Conservation (phyloP, 2,797 vertebrate species). For the Gymnodraco acuticeps region DNA sequence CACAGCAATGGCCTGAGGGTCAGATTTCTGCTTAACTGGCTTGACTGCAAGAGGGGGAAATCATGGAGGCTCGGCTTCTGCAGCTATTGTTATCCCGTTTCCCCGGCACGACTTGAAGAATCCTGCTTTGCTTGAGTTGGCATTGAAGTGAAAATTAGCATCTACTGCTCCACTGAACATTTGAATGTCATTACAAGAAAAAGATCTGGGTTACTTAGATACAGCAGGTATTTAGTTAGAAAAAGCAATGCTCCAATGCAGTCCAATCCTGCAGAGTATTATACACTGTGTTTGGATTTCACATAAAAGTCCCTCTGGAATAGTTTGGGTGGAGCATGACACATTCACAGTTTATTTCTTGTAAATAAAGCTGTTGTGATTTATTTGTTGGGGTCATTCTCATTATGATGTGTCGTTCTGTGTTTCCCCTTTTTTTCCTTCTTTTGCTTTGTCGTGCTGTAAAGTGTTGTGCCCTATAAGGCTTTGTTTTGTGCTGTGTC, state of each 20-base stretch:
- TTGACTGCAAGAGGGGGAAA: slow-evolving; percentile 14
- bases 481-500: slow-evolving; percentile 40
- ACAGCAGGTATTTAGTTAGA: slow-evolving; percentile 47
- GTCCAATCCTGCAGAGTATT: neutral
- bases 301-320: neutral
- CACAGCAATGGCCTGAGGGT: slow-evolving; percentile 17
- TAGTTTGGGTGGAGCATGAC: neutral
- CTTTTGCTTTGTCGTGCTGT: slow-evolving; percentile 56
- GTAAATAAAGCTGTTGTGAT: slow-evolving; percentile 2
- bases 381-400: slow-evolving; percentile 33
- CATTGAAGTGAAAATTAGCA: slow-evolving; percentile 56
- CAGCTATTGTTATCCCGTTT: slow-evolving; percentile 28
- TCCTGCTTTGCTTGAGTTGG: slow-evolving; percentile 54
- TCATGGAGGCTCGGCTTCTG: slow-evolving; percentile 7
- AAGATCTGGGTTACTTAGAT: slow-evolving; percentile 60
- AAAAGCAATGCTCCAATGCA: neutral
- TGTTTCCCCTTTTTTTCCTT: neutral
- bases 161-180: slow-evolving; percentile 55
- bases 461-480: slow-evolving; percentile 24
- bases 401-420: neutral
- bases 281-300: neutral
- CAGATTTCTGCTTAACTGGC: slow-evolving; percentile 11
- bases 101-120: slow-evolving; percentile 34
- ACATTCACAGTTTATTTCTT: neutral
- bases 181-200: slow-evolving; percentile 60